Conservation (phyloP, 2,888 invertebrate genomes). For the Lasioglossum pauxillum region DNA sequence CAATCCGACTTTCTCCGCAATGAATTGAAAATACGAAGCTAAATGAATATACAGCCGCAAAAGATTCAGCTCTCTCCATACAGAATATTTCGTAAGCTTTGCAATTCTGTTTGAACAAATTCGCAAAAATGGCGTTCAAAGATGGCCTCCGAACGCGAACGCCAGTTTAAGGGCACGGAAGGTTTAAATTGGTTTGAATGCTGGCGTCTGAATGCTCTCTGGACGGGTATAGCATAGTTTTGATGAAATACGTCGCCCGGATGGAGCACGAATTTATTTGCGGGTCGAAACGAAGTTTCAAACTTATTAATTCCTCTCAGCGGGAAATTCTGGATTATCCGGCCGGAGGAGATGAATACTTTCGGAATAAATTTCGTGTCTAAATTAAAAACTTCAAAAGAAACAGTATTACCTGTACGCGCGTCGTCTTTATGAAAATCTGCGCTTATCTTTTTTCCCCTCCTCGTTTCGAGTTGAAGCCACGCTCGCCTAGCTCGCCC, state of each 20-base stretch:
- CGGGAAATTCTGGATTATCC: conserved; percentile 9
- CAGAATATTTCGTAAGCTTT: not conserved
- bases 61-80: not conserved
- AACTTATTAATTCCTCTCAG: conserved; percentile 30
- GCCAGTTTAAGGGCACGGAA: not conserved
- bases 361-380: conserved; percentile 33
- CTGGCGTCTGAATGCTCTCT: not conserved
- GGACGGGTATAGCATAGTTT: not conserved
- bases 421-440: conserved; percentile 38
- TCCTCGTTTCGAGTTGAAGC: not conserved
- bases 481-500: not conserved
- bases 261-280: conserved; percentile 14
- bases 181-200: not conserved
- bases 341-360: not conserved
- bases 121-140: not conserved
- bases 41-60: not conserved
- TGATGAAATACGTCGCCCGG: conserved; percentile 10
- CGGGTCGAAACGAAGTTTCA: conserved; percentile 24
- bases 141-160: not conserved
- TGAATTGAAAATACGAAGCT: no score
- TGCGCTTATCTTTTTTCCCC: conserved; percentile 15
- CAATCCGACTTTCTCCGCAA: not conserved
- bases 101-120: not conserved
- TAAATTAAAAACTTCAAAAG: conserved; percentile 46
- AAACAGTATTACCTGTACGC: conserved; percentile 19